Base-by-base conservation (phyloP, 35 echinoderm and acorn worm genomes). In the Anneissia japonica region DNA sequence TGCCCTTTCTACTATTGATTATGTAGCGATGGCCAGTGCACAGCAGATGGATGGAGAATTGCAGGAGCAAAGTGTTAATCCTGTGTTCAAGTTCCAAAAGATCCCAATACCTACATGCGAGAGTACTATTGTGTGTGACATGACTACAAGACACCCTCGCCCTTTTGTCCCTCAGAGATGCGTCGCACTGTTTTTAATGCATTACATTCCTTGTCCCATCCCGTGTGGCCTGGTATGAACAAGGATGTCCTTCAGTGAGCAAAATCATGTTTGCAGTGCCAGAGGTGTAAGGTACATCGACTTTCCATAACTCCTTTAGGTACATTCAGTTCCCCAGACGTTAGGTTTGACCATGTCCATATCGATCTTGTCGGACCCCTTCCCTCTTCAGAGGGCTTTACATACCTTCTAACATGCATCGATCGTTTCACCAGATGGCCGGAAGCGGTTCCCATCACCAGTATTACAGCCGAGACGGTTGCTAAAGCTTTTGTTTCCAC, bases 281-380 rank as follows among this genome's bases (percentile, higher is more conserved):
- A 88, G 34, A 46, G 36, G 11, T 75, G 46, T 0, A 91, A 91
- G 51, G 77, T 91, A 30, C 79, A 91, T 32, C 64, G 77, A 26
- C 90, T 83, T 41, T 87, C 51, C 4, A 32, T 75, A 34, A 75
- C 83, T 0, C 90, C 83, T 16, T 72, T 86, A 14, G 77, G 79
- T 4, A 87, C 90, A 23, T 91, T 91, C 30, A 64, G 84, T 30
- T 33, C 9, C 13, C 90, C 84, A 26, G 90, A 91, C 35, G 84
- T 84, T 0, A 45, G 84, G 0, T 91, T 91, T 56, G 38, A 82
- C n/a, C 77, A 91, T 46, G 80, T 91, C 13, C 84, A 91, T 33
- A 46, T 91, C 26, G 84, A 91, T 46, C 28, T 87, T 26, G 84
- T 91, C 0, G 90, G 90, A 21, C 90, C 90, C 0, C 64, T 91